phyloP scores from a whole-genome alignment of 1,140 invertebrate genomes.

The Phenacoccus solenopsis region DNA sequence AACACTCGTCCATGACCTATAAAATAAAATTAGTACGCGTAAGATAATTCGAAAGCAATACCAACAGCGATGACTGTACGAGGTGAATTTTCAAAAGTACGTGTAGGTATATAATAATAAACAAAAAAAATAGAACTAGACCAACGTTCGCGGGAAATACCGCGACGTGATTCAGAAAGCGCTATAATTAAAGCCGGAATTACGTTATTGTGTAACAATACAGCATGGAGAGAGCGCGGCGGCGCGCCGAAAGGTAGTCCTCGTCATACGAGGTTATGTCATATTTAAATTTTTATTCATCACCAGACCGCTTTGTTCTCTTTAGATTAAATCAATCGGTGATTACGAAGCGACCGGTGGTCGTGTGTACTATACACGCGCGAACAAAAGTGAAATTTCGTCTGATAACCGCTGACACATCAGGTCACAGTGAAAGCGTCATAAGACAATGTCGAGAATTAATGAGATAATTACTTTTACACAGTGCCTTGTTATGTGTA shows the following conservation, averaged over 20 bases:
- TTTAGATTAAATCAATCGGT: neutral
- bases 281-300: neutral
- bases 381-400: neutral
- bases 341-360: too few relatives aligned
- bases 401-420: neutral
- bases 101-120: too few relatives aligned
- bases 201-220: neutral
- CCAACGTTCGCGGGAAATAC: too few relatives aligned
- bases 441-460: neutral
- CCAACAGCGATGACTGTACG: too few relatives aligned
- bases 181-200: neutral
- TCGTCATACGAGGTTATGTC: neutral
- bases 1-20: too few relatives aligned
- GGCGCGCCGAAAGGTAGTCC: too few relatives aligned
- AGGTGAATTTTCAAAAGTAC: too few relatives aligned
- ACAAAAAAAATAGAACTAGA: too few relatives aligned
- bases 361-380: neutral
- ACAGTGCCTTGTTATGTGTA: neutral
- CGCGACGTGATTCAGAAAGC: too few relatives aligned
- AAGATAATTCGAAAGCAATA: too few relatives aligned
- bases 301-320: neutral
- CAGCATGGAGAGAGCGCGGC: too few relatives aligned
- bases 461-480: slow-evolving; percentile 3
- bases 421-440: neutral
- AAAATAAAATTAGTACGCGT: too few relatives aligned